These are phyloP conservation scores for Isichthys henryi DNA, from an alignment of 2,113 vertebrate genomes.

Conservation along the genomic window DNA sequence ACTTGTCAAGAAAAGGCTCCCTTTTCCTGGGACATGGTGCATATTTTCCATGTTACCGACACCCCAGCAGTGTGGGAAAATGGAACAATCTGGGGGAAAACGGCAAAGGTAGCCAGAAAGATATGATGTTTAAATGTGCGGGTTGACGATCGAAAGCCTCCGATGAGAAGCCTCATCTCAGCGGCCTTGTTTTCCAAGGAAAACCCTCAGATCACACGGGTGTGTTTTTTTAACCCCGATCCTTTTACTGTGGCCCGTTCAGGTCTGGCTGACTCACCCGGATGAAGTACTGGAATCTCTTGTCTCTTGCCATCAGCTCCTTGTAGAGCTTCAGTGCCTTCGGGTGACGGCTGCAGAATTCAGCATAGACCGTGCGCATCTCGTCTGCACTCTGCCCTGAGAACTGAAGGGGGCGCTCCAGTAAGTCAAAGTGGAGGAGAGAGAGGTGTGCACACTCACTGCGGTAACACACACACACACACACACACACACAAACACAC, in stretches of 20 bases:
- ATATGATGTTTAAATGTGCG: background rate
- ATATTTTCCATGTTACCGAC: background rate
- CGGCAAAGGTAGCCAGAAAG: background rate
- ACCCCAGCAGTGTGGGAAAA: background rate
- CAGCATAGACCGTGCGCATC: slow-evolving; percentile 79
- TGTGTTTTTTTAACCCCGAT: background rate
- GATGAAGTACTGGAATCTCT: slow-evolving; percentile 88
- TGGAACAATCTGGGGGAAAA: background rate
- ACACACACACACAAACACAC: background rate
- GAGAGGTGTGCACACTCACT: background rate
- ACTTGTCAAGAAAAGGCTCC: background rate
- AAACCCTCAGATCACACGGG: background rate
- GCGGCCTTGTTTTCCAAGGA: background rate
- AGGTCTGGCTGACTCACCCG: slow-evolving; percentile 60
- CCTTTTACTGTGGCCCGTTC: background rate
- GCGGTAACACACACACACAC: background rate
- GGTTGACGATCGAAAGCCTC: background rate
- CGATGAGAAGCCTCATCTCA: background rate
- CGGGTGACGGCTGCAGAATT: slow-evolving; percentile 88
- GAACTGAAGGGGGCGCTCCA: slow-evolving; percentile 58
- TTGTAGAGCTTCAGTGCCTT: slow-evolving; percentile 92
- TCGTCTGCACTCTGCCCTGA: slow-evolving; percentile 76
- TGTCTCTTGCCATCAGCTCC: slow-evolving; percentile 75
- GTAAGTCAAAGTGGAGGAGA: background rate
- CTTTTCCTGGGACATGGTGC: background rate